Base-by-base conservation (phyloP, 2,113 vertebrate genomes). In the Halcyon malimbica region DNA sequence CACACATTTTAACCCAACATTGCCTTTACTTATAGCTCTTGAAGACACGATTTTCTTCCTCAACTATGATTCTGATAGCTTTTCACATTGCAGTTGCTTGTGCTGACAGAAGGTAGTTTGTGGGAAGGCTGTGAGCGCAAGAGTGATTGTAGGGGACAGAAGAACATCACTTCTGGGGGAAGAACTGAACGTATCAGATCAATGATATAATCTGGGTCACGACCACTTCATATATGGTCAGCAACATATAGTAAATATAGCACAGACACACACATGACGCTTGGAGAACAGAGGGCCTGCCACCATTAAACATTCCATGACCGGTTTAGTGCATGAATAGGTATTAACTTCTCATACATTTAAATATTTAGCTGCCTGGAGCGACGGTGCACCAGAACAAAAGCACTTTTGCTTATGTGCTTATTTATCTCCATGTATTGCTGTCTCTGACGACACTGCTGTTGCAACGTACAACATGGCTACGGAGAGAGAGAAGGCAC, bases 391-490 rank as follows among this genome's bases (percentile, higher is more conserved):
- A 19, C 11, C 12, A 53, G 4, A 73, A 42, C 29, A 73, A 80
- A 57, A 50, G 29, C 54, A 24, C 13, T 35, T 35, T 35, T 35
- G 35, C 35, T 35, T 35, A 28, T 33, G 42, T 57, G 14, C 10
- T 28, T 29, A 57, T 71, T 64, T 28, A 20, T 9, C 25, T 62
- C 16, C 15, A 42, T 13, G 35, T 7, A 31, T 13, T 9, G 39
- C 29, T 35, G n/a, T 11, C 28, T 24, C 29, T 3, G 6, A 26
- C 0, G 2, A 62, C 11, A 2, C 6, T 23, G 64, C 64, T 26
- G 50, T 6, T 35, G 35, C 6, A 78, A 70, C 33, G 28, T 28
- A 29, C 41, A 20, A 24, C 24, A 17, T 1, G 14, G 71, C 39
- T 31, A 35, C 1, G 10, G 73, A 19, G 9, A n/a, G 8, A n/a